Conservation (phyloP, 2,113 vertebrate genomes). For the Climacteris rufus region DNA sequence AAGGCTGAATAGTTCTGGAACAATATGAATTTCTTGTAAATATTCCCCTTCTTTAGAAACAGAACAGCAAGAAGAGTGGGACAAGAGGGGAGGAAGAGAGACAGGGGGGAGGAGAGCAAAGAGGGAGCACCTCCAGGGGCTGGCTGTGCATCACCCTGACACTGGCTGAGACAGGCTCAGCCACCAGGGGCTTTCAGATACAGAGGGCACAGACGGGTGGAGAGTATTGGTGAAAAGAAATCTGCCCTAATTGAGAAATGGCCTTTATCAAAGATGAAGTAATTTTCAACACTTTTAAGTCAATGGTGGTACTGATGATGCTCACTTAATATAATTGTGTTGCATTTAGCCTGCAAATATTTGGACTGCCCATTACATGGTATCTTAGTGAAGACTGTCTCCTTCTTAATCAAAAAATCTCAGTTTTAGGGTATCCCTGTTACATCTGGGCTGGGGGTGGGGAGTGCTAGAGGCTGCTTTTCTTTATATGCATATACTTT, state of each 20-base stretch:
- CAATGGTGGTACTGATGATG: background rate
- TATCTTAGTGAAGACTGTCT: background rate
- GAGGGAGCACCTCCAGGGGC: background rate
- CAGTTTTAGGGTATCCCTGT: background rate
- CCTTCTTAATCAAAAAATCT: background rate
- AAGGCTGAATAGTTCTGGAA: background rate
- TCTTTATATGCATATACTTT: background rate
- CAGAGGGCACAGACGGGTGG: background rate
- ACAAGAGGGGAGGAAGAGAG: no score
- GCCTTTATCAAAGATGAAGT: background rate
- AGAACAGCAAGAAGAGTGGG: background rate
- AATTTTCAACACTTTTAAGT: background rate
- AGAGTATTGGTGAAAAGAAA: background rate
- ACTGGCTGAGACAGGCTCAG: background rate
- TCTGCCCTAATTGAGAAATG: background rate
- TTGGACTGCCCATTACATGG: background rate
- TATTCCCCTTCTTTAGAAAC: background rate
- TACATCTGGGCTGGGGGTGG: no score
- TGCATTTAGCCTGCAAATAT: background rate
- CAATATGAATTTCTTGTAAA: background rate
- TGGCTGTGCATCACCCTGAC: accelerated
- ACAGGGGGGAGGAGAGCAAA: background rate
- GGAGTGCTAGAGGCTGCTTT: background rate
- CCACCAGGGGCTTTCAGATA: background rate
- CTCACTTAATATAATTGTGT: background rate